These are phyloP conservation scores for Ptilonorhynchus violaceus DNA, from an alignment of 2,113 vertebrate species.

Conservation along the genomic window DNA sequence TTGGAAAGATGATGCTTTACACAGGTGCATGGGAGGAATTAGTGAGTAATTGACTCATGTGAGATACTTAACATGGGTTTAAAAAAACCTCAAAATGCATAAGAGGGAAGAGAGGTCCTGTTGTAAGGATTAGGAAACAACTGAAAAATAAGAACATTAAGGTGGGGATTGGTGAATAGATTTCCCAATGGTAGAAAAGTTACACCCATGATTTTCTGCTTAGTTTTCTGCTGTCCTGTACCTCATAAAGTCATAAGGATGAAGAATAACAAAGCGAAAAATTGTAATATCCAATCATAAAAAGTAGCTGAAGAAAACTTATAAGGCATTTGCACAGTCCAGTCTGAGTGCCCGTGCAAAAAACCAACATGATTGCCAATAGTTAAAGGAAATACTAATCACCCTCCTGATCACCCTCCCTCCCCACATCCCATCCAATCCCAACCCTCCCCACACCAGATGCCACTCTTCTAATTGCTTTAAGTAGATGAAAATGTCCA, in stretches of 20 bases:
- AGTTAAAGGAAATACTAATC: not conserved
- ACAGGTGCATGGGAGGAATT: not conserved
- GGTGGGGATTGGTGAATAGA: not conserved
- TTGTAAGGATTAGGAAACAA: not conserved
- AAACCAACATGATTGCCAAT: fast-evolving
- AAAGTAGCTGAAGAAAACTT: not conserved
- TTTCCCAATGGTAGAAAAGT: not conserved
- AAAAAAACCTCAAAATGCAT: not conserved
- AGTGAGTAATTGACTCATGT: not conserved
- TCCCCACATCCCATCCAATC: not conserved
- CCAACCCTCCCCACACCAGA: not conserved
- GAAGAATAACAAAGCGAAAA: not conserved
- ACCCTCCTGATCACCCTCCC: fast-evolving
- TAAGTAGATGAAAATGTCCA: not conserved
- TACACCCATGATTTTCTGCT: not conserved
- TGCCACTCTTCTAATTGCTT: not conserved
- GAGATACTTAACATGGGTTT: not conserved
- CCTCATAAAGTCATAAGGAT: not conserved
- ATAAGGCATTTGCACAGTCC: not conserved
- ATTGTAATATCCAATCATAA: not conserved
- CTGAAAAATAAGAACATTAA: not conserved
- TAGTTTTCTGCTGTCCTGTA: not conserved
- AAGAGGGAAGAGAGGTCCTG: not conserved
- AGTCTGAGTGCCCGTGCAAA: not conserved
- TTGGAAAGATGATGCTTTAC: not conserved